These are phyloP conservation scores for Enteromius viviparus DNA, from an alignment of 2,797 vertebrate genomes.

Conservation along the genomic window DNA sequence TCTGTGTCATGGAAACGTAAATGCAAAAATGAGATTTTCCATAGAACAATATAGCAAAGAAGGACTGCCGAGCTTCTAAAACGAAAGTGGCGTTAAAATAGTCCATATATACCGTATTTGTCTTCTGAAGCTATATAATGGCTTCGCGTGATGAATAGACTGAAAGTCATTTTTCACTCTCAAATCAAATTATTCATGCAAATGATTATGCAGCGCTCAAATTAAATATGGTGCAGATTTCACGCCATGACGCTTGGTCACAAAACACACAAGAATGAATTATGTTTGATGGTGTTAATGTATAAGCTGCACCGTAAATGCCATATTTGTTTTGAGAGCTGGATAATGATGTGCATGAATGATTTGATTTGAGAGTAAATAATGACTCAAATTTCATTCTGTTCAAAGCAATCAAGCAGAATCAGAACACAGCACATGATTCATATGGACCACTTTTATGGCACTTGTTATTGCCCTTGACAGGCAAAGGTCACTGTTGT, in stretches of 20 bases:
- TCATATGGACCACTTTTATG: slow-evolving; percentile 18
- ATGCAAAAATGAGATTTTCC: neutral
- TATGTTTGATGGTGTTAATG: slow-evolving; percentile 14
- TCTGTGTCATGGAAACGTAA: neutral
- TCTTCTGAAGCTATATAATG: neutral
- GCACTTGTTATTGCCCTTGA: neutral
- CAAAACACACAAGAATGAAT: slow-evolving; percentile 10
- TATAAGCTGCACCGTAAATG: slow-evolving; percentile 22
- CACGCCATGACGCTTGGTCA: neutral
- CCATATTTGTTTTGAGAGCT: slow-evolving; percentile 29
- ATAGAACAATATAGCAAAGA: neutral
- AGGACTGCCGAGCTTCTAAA: neutral
- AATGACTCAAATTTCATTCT: slow-evolving; percentile 20
- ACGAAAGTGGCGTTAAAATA: neutral
- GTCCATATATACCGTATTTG: neutral
- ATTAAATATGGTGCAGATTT: slow-evolving; percentile 30
- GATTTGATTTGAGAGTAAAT: slow-evolving; percentile 31
- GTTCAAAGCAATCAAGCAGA: slow-evolving; percentile 28
- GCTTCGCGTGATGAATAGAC: neutral
- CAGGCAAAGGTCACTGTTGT: slow-evolving; percentile 13
- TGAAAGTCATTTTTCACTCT: slow-evolving; percentile 19
- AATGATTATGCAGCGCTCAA: slow-evolving; percentile 23
- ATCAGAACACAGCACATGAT: neutral
- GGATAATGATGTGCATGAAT: slow-evolving; percentile 31
- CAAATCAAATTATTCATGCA: slow-evolving; percentile 23